phyloP scores from a whole-genome alignment of 2,888 invertebrate species.

The Leucania comma region DNA sequence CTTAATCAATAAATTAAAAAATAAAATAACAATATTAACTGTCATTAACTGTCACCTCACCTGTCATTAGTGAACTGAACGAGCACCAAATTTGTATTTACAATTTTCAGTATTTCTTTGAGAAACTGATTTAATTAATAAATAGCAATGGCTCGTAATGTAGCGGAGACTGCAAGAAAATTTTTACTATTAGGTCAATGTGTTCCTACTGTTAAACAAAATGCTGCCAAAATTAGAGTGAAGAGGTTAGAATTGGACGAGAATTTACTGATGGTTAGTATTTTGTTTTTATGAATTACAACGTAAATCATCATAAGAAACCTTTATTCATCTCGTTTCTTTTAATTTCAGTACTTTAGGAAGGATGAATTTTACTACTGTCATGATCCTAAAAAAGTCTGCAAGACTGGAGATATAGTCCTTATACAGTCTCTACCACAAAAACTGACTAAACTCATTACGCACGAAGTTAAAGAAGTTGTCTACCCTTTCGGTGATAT shows the following conservation, averaged over 20 bases:
- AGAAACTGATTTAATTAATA: background rate
- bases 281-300: background rate
- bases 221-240: conserved; percentile 95
- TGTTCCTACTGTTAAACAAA: conserved; percentile 94
- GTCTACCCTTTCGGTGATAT: conserved; percentile 96
- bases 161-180: conserved; percentile 86
- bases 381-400: conserved; percentile 94
- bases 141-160: conserved; percentile 79
- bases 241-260: conserved; percentile 94
- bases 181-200: conserved; percentile 94
- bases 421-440: conserved; percentile 94
- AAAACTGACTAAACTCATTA: conserved; percentile 94
- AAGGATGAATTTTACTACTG: conserved; percentile 94
- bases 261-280: conserved; percentile 94
- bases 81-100: background rate
- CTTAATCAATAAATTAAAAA: too few relatives aligned
- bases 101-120: background rate
- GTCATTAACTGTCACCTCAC: conserved; percentile 5
- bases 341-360: conserved; percentile 93
- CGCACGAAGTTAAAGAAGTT: conserved; percentile 95
- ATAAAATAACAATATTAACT: background rate
- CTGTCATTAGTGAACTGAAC: background rate
- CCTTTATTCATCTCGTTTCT: background rate
- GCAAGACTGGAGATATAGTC: conserved; percentile 96
- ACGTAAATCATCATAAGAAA: background rate